These are phyloP conservation scores for Margarornis squamiger DNA, from an alignment of 2,797 vertebrate genomes.

Conservation along the genomic window DNA sequence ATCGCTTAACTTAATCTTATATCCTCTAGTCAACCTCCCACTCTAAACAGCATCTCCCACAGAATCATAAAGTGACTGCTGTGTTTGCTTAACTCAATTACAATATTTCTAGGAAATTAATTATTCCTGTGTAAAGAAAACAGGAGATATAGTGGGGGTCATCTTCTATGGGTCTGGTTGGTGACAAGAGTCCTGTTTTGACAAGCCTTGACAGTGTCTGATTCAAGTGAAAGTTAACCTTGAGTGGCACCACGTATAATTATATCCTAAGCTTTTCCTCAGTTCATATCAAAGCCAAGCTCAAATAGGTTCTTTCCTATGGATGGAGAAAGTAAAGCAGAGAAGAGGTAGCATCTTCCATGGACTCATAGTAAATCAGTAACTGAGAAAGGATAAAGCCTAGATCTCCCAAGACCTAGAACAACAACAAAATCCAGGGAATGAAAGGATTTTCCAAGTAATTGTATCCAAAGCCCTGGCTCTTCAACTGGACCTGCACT, in stretches of 20 bases:
- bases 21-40: slow-evolving; percentile 35
- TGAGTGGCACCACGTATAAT: not conserved
- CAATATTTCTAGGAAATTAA: not conserved
- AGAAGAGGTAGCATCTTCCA: not conserved
- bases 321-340: not conserved
- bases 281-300: not conserved
- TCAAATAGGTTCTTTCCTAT: not conserved
- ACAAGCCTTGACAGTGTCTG: not conserved
- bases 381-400: not conserved
- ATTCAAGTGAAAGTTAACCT: not conserved
- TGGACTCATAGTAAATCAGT: not conserved
- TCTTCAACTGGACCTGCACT: not conserved
- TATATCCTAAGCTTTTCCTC: not conserved
- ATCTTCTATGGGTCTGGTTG: not conserved
- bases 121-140: not conserved
- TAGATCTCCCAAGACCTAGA: not conserved
- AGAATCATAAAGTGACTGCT: slow-evolving; percentile 20
- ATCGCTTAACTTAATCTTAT: slow-evolving; percentile 19
- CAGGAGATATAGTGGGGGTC: not conserved
- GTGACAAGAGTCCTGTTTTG: not conserved
- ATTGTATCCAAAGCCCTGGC: not conserved
- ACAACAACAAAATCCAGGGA: not conserved
- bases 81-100: not conserved
- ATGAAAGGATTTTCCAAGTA: not conserved
- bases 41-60: slow-evolving; percentile 43